phyloP scores from a whole-genome alignment of 2,888 invertebrate species.

The Tachina grossa region DNA sequence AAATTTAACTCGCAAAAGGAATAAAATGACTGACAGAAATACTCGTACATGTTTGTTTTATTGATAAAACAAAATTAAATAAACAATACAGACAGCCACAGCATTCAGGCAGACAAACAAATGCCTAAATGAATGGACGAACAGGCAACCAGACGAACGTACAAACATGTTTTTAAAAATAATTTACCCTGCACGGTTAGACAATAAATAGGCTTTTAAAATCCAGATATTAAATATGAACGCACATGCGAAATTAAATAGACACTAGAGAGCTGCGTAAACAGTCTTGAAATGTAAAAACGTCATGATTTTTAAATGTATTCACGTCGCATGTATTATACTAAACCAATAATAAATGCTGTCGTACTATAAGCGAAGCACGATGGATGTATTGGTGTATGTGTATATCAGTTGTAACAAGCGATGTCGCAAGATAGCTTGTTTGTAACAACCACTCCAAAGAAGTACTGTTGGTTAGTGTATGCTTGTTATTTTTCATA shows the following conservation, averaged over 20 bases:
- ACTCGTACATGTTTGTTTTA: neutral
- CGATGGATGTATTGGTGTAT: too few relatives aligned
- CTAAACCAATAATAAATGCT: too few relatives aligned
- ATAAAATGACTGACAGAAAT: neutral
- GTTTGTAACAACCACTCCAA: too few relatives aligned
- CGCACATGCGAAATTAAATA: slow-evolving; percentile 19
- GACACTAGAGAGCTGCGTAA: too few relatives aligned
- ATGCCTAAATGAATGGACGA: neutral
- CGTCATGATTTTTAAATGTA: too few relatives aligned
- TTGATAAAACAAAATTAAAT: slow-evolving; percentile 7
- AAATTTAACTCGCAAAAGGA: neutral
- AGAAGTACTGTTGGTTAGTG: too few relatives aligned
- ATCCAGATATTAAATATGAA: slow-evolving; percentile 6
- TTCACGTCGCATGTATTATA: too few relatives aligned
- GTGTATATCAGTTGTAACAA: too few relatives aligned
- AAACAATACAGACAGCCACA: neutral
- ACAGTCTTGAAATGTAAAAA: too few relatives aligned
- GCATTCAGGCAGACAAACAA: neutral
- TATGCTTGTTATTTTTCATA: too few relatives aligned
- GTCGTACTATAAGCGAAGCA: too few relatives aligned
- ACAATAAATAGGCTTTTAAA: slow-evolving; percentile 12
- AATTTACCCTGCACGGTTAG: slow-evolving; percentile 21
- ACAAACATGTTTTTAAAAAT: neutral
- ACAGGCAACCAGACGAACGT: neutral
- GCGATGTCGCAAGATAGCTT: too few relatives aligned